Conservation (phyloP, 1,140 invertebrate species). For the Drosophila sucinea region DNA sequence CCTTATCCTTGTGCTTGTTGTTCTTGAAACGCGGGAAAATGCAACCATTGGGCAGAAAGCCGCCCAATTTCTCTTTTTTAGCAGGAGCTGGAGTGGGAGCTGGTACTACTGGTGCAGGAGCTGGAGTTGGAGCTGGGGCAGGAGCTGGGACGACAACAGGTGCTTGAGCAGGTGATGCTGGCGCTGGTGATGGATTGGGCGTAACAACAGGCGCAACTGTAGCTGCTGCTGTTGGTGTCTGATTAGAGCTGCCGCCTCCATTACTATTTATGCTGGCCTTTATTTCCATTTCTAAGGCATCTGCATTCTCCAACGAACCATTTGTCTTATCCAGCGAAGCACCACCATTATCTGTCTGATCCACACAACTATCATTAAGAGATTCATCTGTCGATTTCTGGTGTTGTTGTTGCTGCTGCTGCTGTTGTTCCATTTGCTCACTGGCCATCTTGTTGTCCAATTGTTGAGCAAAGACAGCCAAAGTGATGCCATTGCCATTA, state of each 20-base stretch:
- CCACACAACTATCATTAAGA: constrained; percentile 44
- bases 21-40: constrained; percentile 83
- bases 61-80: constrained; percentile 81
- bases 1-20: constrained; percentile 81
- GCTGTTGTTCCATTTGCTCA: constrained; percentile 53
- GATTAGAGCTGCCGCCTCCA: constrained; percentile 27
- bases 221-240: constrained; percentile 16
- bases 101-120: constrained; percentile 24
- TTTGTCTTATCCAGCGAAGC: constrained; percentile 29
- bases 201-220: constrained; percentile 14
- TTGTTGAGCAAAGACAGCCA: constrained; percentile 71
- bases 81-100: constrained; percentile 47
- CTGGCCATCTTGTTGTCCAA: constrained; percentile 72
- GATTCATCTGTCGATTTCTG: not conserved
- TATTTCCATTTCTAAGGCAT: constrained; percentile 28
- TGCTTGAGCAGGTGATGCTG: not conserved
- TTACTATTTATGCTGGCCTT: constrained; percentile 46
- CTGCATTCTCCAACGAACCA: constrained; percentile 24
- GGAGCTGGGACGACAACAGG: constrained; percentile 4
- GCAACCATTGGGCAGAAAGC: constrained; percentile 81
- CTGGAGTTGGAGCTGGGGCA: not conserved
- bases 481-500: constrained; percentile 65
- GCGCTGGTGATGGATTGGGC: constrained; percentile 18
- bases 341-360: constrained; percentile 65
- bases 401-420: constrained; percentile 24